Evolutionary conservation across 2,888 invertebrate species (phyloP).

Genomic region (Chelonus formosanus): DNA sequence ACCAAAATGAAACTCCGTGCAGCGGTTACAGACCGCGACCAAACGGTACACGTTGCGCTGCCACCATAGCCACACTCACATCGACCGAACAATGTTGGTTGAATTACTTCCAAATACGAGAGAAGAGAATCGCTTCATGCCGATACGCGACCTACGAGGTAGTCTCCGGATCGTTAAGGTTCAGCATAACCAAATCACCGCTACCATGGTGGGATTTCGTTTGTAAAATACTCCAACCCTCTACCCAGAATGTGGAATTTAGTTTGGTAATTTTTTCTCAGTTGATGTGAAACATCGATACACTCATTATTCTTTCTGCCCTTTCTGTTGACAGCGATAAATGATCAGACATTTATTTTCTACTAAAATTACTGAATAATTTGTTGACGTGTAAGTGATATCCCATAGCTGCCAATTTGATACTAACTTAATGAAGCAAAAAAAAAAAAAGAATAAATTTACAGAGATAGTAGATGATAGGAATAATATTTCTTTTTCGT

Average conservation of each 20-base stretch:
- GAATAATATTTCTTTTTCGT: constrained; percentile 1
- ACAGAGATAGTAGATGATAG: too few species aligned
- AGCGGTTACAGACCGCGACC: constrained; percentile 26
- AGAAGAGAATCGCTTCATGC: not conserved
- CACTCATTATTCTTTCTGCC: not conserved
- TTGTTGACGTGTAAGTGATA: not conserved
- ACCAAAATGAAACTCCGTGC: constrained; percentile 32
- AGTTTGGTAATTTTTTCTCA: not conserved
- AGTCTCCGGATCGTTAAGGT: not conserved
- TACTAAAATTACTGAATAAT: constrained; percentile 8
- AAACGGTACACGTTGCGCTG: constrained; percentile 29
- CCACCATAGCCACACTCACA: constrained; percentile 23
- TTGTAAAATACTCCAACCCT: constrained; percentile 2
- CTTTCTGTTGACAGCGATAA: constrained; percentile 5
- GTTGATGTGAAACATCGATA: constrained; percentile 14
- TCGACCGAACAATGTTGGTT: constrained; percentile 35
- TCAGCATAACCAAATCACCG: constrained; percentile 7
- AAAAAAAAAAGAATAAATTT: not conserved
- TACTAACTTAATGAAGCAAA: not conserved
- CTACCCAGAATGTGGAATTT: not conserved
- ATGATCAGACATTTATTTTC: not conserved
- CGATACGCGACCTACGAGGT: not conserved
- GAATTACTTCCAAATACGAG: constrained; percentile 32
- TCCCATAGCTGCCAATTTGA: not conserved
- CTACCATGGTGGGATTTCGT: constrained; percentile 3